These are phyloP conservation scores for Laticauda laticaudata DNA, from an alignment of 2,113 vertebrate species.

Conservation along the genomic window DNA sequence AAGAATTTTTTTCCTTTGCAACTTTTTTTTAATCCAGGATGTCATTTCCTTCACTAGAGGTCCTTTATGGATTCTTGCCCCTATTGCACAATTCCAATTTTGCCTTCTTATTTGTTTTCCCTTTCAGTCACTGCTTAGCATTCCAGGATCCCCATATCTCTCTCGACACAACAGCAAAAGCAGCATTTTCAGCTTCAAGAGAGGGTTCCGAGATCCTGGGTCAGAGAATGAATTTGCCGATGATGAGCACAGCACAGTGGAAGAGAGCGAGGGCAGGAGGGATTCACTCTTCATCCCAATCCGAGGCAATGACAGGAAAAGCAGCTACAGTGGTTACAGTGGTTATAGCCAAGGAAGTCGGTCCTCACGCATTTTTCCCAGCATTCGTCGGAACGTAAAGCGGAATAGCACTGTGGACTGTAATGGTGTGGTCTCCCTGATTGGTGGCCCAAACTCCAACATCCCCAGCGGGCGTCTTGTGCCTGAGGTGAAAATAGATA, in stretches of 20 bases:
- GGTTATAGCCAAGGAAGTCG: slow-evolving; percentile 92
- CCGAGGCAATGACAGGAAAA: slow-evolving; percentile 82
- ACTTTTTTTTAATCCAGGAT: not conserved
- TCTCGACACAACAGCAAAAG: slow-evolving; percentile 97
- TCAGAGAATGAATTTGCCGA: slow-evolving; percentile 97
- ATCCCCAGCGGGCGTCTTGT: slow-evolving; percentile 89
- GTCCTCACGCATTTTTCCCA: slow-evolving; percentile 90
- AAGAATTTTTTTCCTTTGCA: not conserved
- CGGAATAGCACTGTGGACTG: slow-evolving; percentile 98
- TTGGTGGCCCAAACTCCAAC: slow-evolving; percentile 81
- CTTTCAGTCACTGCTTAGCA: slow-evolving; percentile 90
- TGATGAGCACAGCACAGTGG: slow-evolving; percentile 96
- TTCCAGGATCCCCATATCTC: slow-evolving; percentile 94
- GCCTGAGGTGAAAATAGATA: slow-evolving; percentile 97
- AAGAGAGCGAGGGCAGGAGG: slow-evolving; percentile 92
- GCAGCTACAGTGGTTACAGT: slow-evolving; percentile 87
- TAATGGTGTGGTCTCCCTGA: slow-evolving; percentile 97
- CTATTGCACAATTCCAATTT: not conserved
- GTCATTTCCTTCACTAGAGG: not conserved
- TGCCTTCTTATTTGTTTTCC: not conserved
- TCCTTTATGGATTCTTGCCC: not conserved
- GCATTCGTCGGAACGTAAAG: slow-evolving; percentile 86
- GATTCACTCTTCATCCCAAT: slow-evolving; percentile 95
- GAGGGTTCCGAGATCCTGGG: slow-evolving; percentile 85
- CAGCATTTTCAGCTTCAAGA: slow-evolving; percentile 97